Conservation (phyloP, 1,140 invertebrate genomes). For the Lasioglossum albipes region DNA sequence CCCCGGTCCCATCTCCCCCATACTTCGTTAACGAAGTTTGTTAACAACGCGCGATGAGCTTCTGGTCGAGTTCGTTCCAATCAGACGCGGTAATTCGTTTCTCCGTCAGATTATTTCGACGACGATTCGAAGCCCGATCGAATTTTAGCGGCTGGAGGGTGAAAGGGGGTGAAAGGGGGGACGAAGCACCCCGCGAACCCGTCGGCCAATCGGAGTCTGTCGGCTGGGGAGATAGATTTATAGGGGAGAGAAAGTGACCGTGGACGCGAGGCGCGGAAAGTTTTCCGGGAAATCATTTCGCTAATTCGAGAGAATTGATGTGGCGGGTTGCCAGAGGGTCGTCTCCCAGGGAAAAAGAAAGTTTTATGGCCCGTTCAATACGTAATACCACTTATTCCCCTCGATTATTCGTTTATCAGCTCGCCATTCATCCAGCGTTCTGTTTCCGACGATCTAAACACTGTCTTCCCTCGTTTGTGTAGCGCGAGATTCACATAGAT, state of each 20-base stretch:
- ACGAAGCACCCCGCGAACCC: slow-evolving; percentile 21
- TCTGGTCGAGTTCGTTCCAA: slow-evolving; percentile 38
- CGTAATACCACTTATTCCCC: slow-evolving; percentile 12
- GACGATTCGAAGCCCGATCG: slow-evolving; percentile 34
- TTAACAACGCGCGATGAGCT: slow-evolving; percentile 26
- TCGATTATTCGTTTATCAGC: slow-evolving; percentile 40
- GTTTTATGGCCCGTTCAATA: slow-evolving; percentile 16
- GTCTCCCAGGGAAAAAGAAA: slow-evolving; percentile 21
- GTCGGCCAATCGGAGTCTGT: slow-evolving; percentile 59
- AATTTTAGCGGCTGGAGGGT: slow-evolving; percentile 43
- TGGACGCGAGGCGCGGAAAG: slow-evolving; percentile 36
- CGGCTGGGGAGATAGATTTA: slow-evolving; percentile 66
- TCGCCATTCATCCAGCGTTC: not conserved
- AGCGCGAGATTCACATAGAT: too few species aligned
- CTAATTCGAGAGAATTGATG: slow-evolving; percentile 72
- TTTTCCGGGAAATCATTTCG: slow-evolving; percentile 68
- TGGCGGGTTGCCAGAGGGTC: slow-evolving; percentile 35
- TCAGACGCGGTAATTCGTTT: slow-evolving; percentile 48
- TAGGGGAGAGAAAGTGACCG: slow-evolving; percentile 57
- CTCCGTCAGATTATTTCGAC: slow-evolving; percentile 45
- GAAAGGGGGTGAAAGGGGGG: not conserved
- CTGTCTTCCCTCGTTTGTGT: too few species aligned
- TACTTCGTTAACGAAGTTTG: slow-evolving; percentile 47
- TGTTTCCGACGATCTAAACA: not conserved
- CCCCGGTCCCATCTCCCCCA: not conserved